Conservation (phyloP, 2,888 invertebrate species). For the Acanthosepion lycidas region DNA sequence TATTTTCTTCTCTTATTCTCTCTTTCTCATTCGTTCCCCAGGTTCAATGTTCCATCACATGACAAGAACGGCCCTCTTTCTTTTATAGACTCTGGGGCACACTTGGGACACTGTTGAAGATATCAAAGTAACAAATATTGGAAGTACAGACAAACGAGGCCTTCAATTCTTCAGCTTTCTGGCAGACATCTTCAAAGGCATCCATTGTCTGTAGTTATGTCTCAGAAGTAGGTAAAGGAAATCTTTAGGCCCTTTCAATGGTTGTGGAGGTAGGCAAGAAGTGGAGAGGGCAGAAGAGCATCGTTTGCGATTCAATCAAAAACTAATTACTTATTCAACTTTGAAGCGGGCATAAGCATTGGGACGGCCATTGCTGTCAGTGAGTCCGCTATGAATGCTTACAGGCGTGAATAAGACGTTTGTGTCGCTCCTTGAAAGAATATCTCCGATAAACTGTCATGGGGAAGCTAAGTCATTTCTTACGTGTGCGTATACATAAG, state of each 20-base stretch:
- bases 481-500: not conserved
- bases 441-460: not conserved
- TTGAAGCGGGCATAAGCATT: not conserved
- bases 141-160: no score
- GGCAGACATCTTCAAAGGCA: no score
- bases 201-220: no score
- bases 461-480: not conserved
- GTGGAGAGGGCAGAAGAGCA: not conserved
- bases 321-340: constrained; percentile 8
- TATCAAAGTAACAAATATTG: no score
- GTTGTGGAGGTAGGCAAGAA: not conserved
- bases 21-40: no score
- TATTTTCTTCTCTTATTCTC: no score
- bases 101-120: no score
- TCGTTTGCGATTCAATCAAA: constrained; percentile 15
- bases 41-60: no score
- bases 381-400: not conserved
- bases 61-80: no score
- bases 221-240: not conserved
- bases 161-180: no score
- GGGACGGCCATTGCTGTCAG: constrained; percentile 1
- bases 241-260: not conserved
- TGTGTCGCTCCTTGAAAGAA: not conserved
- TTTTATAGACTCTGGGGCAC: no score
- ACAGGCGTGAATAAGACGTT: not conserved